Conservation (phyloP, 1,140 invertebrate genomes). For the Ceratosolen fusciceps region DNA sequence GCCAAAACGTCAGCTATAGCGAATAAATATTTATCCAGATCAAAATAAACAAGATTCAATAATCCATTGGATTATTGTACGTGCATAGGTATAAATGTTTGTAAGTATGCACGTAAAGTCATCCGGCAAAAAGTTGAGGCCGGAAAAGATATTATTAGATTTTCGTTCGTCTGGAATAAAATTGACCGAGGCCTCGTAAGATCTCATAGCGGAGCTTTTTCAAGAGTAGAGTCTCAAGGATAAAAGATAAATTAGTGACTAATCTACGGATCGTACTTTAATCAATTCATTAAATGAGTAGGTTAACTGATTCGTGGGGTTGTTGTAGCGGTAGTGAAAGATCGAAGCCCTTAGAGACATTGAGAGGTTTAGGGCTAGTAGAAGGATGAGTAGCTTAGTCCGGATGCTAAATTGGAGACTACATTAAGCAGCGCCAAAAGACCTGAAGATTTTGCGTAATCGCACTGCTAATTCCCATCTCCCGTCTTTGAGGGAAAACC, state of each 20-base stretch:
- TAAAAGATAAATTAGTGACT: not conserved
- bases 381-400: not conserved
- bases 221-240: not conserved
- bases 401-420: not conserved
- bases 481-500: not conserved
- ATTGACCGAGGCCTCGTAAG: not conserved
- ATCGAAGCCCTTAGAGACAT: no score
- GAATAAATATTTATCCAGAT: conserved; percentile 37
- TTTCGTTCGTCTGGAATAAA: not conserved
- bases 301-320: not conserved
- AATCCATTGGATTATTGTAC: conserved; percentile 1
- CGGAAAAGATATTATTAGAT: conserved; percentile 8
- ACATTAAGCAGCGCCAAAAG: not conserved
- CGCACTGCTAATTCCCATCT: not conserved
- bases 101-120: no score
- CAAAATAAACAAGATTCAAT: conserved; percentile 19
- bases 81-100: no score
- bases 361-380: no score
- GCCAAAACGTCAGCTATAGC: no score
- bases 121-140: no score
- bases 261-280: not conserved
- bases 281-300: conserved; percentile 12
- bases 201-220: no score
- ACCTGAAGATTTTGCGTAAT: conserved; percentile 19
- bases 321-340: no score